Percentiles rank a stretch among this genome's conserved stretches.
Conservation (phyloP, 2,888 invertebrate genomes). For the Apeira syringaria region DNA sequence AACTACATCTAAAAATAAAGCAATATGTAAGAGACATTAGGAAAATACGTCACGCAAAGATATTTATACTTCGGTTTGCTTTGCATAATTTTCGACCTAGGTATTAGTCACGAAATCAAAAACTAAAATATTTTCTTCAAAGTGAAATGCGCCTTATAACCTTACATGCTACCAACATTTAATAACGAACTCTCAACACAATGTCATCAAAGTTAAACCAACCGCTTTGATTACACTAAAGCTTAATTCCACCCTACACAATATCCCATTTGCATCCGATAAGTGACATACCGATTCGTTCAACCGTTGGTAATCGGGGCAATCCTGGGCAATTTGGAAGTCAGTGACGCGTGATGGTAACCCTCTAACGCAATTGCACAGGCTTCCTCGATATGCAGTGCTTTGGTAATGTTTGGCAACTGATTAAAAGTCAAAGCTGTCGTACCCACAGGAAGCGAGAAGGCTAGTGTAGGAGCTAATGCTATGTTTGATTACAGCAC, state of each 20-base stretch:
- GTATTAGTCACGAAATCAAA: too few species aligned
- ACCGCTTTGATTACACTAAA: conserved; percentile 26
- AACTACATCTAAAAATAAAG: too few species aligned
- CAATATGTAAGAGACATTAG: too few species aligned
- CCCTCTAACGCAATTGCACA: conserved; percentile 78
- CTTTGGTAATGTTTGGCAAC: conserved; percentile 67
- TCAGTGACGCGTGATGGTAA: conserved; percentile 51
- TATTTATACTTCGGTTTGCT: too few species aligned
- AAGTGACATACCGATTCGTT: conserved; percentile 62
- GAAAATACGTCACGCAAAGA: too few species aligned
- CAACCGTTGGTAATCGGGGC: conserved; percentile 46
- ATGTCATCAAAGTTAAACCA: conserved; percentile 24
- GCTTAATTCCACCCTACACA: conserved; percentile 20
- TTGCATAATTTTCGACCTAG: too few species aligned
- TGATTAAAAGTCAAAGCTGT: conserved; percentile 81
- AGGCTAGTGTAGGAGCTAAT: conserved; percentile 2
- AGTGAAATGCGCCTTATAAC: neutral
- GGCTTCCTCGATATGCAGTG: conserved; percentile 72
- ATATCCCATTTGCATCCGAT: conserved; percentile 39
- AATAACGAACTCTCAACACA: conserved; percentile 9
- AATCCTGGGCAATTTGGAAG: conserved; percentile 44
- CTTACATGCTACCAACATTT: too few species aligned
- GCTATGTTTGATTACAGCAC: neutral
- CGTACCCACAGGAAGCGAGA: conserved; percentile 48
- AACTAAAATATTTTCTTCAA: too few species aligned